Evolutionary conservation across 2,888 invertebrate species (phyloP), one percentile per base, ranked within the genome.

Genomic region (Pterostichus madidus): DNA sequence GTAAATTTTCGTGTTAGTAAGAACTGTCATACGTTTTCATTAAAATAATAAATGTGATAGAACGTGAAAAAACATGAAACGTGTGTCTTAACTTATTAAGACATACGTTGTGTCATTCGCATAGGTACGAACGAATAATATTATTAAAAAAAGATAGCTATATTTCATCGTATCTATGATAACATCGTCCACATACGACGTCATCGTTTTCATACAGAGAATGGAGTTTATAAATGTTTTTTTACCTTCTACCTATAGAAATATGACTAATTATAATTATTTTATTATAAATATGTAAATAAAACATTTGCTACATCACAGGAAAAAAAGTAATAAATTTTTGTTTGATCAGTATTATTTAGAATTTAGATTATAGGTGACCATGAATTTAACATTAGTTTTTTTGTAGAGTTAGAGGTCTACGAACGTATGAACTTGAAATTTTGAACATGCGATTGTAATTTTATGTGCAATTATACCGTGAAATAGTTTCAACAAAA

Each of bases 391-490:
- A 49, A 49, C 31, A 64, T 13, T 15, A 71, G 49, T 52, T 75
- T 75, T 73, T 75, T 75, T 75, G n/a, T 52, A 75, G 31, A n/a
- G 7, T 15, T 73, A 52, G 52, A 75, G 75, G 75, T 75, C 52
- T 52, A 49, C 52, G 75, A 75, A 75, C 75, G 75, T 75, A 13
- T 75, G 75, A 75, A 75, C 75, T 75, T 75, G 75, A 75, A 73
- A 52, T 75, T 75, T 52, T 49, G 31, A 64, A 52, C 75, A 75
- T 75, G 75, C 75, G 17, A 44, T 71, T 39, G 68, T 44, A 44
- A 44, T 39, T 71, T 44, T 44, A 71, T 44, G 44, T 71, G 68
- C 35, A 64, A 59, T 59, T 59, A 59, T 53, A 15, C 8, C 59
- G 59, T 59, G 59, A 32, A 64, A 64, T 35, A 64, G 35, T 31